These are phyloP conservation scores for Drosophila imparisetae DNA, from an alignment of 2,888 invertebrate species.

Conservation along the genomic window DNA sequence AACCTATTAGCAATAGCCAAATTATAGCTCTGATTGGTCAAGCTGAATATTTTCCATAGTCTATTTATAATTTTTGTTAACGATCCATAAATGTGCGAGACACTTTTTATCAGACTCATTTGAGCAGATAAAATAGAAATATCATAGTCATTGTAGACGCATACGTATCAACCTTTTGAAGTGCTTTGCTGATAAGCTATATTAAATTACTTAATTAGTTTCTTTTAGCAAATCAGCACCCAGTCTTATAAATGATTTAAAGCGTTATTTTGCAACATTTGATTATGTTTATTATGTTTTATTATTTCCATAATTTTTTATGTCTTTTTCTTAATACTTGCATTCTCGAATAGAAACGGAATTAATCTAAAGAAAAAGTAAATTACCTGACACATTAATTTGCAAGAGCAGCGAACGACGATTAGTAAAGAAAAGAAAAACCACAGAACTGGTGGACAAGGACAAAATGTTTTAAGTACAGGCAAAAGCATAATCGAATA, in stretches of 20 bases:
- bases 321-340: conserved; percentile 70
- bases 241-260: conserved; percentile 34
- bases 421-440: conserved; percentile 18
- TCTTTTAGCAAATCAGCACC: conserved; percentile 31
- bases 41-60: background rate
- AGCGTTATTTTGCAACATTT: conserved; percentile 45
- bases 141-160: conserved; percentile 19
- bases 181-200: conserved; percentile 44
- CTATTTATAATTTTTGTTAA: conserved; percentile 13
- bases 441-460: conserved; percentile 50
- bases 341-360: conserved; percentile 48
- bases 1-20: background rate
- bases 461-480: conserved; percentile 45
- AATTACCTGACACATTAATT: conserved; percentile 48
- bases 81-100: conserved; percentile 11
- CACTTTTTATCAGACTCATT: conserved; percentile 36
- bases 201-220: conserved; percentile 13
- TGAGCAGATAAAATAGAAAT: conserved; percentile 30
- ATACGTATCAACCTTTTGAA: conserved; percentile 19
- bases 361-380: conserved; percentile 28
- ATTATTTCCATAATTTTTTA: conserved; percentile 51
- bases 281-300: conserved; percentile 51
- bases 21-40: background rate
- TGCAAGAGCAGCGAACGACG: conserved; percentile 30
- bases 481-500: conserved; percentile 44